Conservation (phyloP, 92 coral and sea anemone genomes). For the Epizoanthus stellaris region DNA sequence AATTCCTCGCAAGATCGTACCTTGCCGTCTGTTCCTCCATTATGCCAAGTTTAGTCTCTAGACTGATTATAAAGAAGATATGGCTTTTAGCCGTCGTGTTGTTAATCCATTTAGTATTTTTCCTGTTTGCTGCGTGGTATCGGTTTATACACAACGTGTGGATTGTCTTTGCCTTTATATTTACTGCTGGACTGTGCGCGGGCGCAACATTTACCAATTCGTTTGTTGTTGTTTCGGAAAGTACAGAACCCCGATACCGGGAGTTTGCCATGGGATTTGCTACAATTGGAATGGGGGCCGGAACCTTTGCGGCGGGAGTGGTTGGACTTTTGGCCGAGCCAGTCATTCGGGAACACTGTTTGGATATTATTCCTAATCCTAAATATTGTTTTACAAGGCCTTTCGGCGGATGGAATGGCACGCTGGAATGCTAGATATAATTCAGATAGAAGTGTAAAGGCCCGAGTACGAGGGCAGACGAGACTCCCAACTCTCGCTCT, state of each 20-base stretch:
- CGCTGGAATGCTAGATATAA: constrained; percentile 41
- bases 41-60: constrained; percentile 68
- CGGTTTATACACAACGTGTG: constrained; percentile 85
- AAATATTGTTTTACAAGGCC: constrained; percentile 91
- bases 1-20: constrained; percentile 85
- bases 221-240: constrained; percentile 83
- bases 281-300: constrained; percentile 94
- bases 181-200: constrained; percentile 87
- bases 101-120: constrained; percentile 67
- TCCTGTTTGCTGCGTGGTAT: constrained; percentile 86
- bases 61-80: constrained; percentile 58
- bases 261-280: constrained; percentile 96
- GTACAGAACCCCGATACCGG: constrained; percentile 65
- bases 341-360: constrained; percentile 75
- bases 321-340: constrained; percentile 83
- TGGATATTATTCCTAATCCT: constrained; percentile 58
- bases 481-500: no score
- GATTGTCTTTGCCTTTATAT: constrained; percentile 81
- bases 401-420: constrained; percentile 81
- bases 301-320: constrained; percentile 87
- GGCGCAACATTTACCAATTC: constrained; percentile 92
- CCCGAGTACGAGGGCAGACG: no score
- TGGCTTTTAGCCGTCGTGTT: constrained; percentile 78
- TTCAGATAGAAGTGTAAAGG: no score
- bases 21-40: constrained; percentile 75